Conservation (phyloP, 2,888 invertebrate species). For the Microctonus hyperodae region DNA sequence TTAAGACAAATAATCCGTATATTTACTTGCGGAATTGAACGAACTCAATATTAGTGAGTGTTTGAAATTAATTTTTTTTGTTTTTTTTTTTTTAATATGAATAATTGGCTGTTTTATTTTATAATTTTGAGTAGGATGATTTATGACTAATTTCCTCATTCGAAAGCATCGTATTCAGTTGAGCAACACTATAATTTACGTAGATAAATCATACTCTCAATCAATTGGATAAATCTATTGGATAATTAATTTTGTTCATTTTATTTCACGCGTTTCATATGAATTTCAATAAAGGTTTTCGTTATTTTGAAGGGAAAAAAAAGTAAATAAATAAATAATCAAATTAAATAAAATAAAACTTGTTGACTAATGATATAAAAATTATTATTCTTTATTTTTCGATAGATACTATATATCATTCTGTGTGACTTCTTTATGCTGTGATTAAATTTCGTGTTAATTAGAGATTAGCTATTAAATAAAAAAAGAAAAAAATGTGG, state of each 20-base stretch:
- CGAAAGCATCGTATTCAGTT: no score
- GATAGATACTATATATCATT: slow-evolving; percentile 6
- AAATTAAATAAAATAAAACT: background rate
- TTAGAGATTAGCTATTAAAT: slow-evolving; percentile 6
- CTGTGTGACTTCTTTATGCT: slow-evolving; percentile 17
- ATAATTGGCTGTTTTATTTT: background rate
- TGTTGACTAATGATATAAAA: slow-evolving; percentile 17
- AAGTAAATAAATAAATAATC: no score
- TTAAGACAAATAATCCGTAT: slow-evolving; percentile 48
- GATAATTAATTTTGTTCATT: slow-evolving; percentile 4
- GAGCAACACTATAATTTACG: no score
- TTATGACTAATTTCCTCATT: no score
- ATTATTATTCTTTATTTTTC: background rate
- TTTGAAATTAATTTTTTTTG: slow-evolving; percentile 4
- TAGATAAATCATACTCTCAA: no score
- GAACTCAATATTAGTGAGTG: slow-evolving; percentile 39
- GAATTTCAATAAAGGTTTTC: no score
- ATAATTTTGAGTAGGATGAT: background rate
- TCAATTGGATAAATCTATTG: no score
- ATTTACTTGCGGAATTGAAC: slow-evolving; percentile 51
- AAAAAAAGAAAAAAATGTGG: background rate
- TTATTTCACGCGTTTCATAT: background rate
- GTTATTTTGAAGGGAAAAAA: no score
- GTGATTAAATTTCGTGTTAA: slow-evolving; percentile 21
- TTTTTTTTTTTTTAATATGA: background rate